Evolutionary conservation across 2,888 invertebrate genomes (phyloP), one percentile per base, ranked within the genome.

Genomic region (Diarsia rubi): DNA sequence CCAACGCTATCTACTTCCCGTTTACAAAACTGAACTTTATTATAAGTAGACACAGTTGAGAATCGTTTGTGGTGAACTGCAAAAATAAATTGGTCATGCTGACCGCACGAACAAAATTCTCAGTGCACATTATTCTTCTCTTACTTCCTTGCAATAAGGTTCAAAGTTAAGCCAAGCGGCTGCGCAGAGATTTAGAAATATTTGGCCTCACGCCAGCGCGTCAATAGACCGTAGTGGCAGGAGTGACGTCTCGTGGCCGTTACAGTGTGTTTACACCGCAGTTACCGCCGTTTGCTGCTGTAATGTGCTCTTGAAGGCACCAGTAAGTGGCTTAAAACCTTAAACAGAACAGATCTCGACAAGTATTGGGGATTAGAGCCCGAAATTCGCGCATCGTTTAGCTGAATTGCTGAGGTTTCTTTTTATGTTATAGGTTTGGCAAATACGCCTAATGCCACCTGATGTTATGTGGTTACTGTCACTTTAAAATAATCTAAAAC

Each of bases 121-220:
- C 8, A 63, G 0, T 67, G 62, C 69, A 59, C 31, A 12, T 67
- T 6, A 4, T 1, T 37, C 3, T 2, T 37, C 12, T 45, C n/a
- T 54, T 83, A 49, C 6, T 14, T 12, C 49, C 6, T 31, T 60
- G 42, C 4, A 42, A 47, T 75, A 81, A 63, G 49, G 84, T 73
- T 73, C 16, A 62, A 42, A 63, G 44, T 49, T 14, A 21, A 12
- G 9, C 12, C 19, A 1, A 8, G 42, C 42, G 47, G 21, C 42
- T 31, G 60, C 19, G 65, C 2, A 14, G 47, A 63, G 19, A 63
- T 79, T 70, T 66, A 45, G 44, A 79, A 75, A 75, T 81, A 67
- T 82, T 83, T 87, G 90, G 90, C 90, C 76, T 81, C 79, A 80
- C 81, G 89, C 90, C 91, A 91, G 78, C 78, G 86, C 84, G 89